A percentile compares a stretch with the other conserved stretches of the same genome.
These are phyloP conservation scores for Elymnias hypermnestra DNA, from an alignment of 1,140 invertebrate genomes.

Conservation along the genomic window DNA sequence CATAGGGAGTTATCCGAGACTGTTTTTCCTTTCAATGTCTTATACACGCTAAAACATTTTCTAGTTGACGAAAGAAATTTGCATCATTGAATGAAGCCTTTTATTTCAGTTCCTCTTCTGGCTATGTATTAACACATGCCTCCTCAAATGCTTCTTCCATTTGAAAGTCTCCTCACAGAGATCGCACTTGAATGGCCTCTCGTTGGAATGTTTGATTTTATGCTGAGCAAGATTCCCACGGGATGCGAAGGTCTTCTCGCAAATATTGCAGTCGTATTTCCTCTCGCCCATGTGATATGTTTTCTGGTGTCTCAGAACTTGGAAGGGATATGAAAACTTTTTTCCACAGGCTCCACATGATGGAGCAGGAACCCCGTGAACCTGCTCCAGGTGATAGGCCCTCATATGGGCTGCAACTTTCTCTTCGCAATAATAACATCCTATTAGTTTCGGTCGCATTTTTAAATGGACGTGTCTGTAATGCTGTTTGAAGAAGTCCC, in stretches of 20 bases:
- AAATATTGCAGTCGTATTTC: conserved; percentile 48
- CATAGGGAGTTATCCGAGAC: too few species aligned
- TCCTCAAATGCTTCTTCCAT: conserved; percentile 26
- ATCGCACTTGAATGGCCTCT: conserved; percentile 68
- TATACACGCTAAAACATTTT: too few species aligned
- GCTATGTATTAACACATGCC: conserved; percentile 19
- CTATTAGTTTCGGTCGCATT: conserved; percentile 16
- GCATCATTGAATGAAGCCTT: too few species aligned
- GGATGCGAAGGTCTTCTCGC: conserved; percentile 48
- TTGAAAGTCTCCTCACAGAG: conserved; percentile 27
- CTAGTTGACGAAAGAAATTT: too few species aligned
- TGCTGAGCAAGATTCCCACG: conserved; percentile 62
- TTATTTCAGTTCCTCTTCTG: conserved; percentile 6
- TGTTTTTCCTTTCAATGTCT: too few species aligned
- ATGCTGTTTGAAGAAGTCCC: conserved; percentile 25
- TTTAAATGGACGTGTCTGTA: conserved; percentile 27
- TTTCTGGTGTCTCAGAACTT: conserved; percentile 33
- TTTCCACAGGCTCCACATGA: conserved; percentile 36
- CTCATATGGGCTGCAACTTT: conserved; percentile 23
- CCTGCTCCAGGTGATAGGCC: conserved; percentile 31
- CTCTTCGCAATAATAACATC: conserved; percentile 27
- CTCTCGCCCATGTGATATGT: conserved; percentile 45
- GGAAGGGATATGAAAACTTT: conserved; percentile 31
- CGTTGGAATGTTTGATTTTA: conserved; percentile 69
- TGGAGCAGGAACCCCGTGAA: conserved; percentile 32